Percentiles rank a stretch among this genome's conserved stretches.
phyloP scores from a whole-genome alignment of 2,797 vertebrate species.

The Euthynnus affinis region DNA sequence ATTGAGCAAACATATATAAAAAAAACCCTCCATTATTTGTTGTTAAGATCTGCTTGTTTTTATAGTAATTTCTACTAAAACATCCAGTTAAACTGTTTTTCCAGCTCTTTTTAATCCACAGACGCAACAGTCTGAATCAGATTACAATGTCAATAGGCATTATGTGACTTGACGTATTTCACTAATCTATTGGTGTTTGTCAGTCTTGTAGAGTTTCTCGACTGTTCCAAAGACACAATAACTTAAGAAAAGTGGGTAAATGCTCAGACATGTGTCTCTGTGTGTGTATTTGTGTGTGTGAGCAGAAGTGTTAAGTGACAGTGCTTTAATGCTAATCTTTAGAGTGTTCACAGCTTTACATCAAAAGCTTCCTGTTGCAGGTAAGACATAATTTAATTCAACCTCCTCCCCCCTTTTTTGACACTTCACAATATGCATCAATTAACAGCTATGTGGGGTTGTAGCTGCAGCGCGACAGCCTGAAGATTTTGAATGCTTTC shows the following conservation, averaged over 20 bases:
- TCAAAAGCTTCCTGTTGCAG: slow-evolving; percentile 74
- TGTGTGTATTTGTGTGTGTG: slow-evolving; percentile 37
- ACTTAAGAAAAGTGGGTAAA: slow-evolving; percentile 38
- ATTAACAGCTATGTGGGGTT: slow-evolving; percentile 46
- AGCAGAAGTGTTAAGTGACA: slow-evolving; percentile 33
- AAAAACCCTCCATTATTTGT: slow-evolving; percentile 4
- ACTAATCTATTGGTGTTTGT: slow-evolving; percentile 58
- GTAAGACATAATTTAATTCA: slow-evolving; percentile 51
- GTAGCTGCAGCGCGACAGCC: slow-evolving; percentile 11
- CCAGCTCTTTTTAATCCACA: background rate
- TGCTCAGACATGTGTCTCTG: slow-evolving; percentile 17
- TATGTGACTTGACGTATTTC: slow-evolving; percentile 38
- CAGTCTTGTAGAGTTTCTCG: slow-evolving; percentile 44
- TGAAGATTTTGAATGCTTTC: slow-evolving; percentile 29
- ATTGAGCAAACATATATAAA: background rate
- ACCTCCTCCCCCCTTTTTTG: background rate
- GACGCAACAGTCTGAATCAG: slow-evolving; percentile 19
- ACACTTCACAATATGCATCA: slow-evolving; percentile 70
- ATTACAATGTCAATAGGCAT: slow-evolving; percentile 40
- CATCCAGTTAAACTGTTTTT: background rate
- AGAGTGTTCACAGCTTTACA: slow-evolving; percentile 51
- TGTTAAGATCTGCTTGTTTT: background rate
- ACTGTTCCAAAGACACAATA: slow-evolving; percentile 39
- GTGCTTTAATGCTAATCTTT: slow-evolving; percentile 65
- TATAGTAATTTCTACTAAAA: background rate